phyloP scores from a whole-genome alignment of 2,888 invertebrate species.

The Calliphora vomitoria region DNA sequence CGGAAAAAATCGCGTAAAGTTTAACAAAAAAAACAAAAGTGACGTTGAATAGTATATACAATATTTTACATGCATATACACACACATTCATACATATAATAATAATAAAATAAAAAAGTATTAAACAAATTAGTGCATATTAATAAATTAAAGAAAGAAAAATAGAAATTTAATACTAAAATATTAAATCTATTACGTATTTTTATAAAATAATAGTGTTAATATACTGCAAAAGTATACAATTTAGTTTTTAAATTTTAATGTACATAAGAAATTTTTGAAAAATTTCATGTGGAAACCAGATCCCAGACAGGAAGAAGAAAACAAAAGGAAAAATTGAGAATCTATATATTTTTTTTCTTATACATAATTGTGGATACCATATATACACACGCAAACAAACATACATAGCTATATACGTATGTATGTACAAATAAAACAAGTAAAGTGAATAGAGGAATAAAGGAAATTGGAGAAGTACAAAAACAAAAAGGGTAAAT shows the following conservation, averaged over 20 bases:
- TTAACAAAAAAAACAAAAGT: constrained; percentile 35
- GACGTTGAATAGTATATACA: constrained; percentile 29
- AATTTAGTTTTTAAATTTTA: neutral
- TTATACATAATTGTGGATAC: constrained; percentile 42
- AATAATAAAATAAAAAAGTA: constrained; percentile 41
- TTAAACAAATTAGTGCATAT: constrained; percentile 48
- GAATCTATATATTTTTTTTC: neutral
- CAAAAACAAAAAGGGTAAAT: constrained; percentile 54
- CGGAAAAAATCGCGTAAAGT: constrained; percentile 42
- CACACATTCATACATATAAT: neutral
- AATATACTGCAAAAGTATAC: neutral
- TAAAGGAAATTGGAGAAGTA: constrained; percentile 55
- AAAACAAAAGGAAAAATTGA: constrained; percentile 32
- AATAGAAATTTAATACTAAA: constrained; percentile 11
- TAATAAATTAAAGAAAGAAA: constrained; percentile 19
- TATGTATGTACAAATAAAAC: neutral
- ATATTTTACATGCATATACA: neutral
- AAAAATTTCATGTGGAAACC: constrained; percentile 27
- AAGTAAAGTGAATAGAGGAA: constrained; percentile 48
- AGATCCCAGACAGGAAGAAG: constrained; percentile 64
- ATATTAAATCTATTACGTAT: neutral
- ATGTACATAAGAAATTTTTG: constrained; percentile 3
- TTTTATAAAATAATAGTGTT: neutral
- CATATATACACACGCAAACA: neutral
- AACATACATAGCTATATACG: neutral